Conservation (phyloP, 2,888 invertebrate genomes). For the Pandemis corylana region DNA sequence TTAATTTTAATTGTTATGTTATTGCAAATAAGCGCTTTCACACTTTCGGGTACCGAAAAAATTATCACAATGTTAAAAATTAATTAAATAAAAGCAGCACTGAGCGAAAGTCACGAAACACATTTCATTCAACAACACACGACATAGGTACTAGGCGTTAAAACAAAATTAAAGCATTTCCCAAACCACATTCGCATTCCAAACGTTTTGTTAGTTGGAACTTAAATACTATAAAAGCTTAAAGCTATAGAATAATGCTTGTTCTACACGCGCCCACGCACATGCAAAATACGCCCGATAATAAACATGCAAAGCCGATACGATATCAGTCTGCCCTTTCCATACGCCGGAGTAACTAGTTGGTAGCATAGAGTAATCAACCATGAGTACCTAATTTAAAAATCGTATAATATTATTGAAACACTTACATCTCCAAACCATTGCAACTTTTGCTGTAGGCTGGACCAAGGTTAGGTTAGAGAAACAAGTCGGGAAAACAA, state of each 20-base stretch:
- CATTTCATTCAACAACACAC: background rate
- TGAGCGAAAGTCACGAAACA: background rate
- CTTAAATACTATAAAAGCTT: background rate
- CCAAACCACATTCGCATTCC: background rate
- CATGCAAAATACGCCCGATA: constrained; percentile 29
- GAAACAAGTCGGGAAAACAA: no score
- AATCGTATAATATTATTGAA: no score
- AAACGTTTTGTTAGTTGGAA: constrained; percentile 3
- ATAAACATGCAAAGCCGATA: constrained; percentile 34
- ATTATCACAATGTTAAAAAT: no score
- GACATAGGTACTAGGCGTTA: no score
- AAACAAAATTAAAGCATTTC: background rate
- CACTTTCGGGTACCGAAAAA: no score
- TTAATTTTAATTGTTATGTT: no score
- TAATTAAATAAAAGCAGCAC: background rate
- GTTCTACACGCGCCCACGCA: constrained; percentile 22
- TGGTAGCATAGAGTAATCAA: constrained; percentile 21
- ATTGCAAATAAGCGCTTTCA: no score
- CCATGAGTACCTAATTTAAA: no score
- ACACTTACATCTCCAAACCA: no score
- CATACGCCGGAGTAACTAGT: constrained; percentile 7
- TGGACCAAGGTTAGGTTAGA: no score
- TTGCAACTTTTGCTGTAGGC: no score
- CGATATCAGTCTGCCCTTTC: constrained; percentile 30
- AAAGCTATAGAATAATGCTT: constrained; percentile 1